A percentile compares a stretch with the other conserved stretches of the same genome.
phyloP scores from a whole-genome alignment of 2,888 invertebrate species.

The Tigriopus californicus region DNA sequence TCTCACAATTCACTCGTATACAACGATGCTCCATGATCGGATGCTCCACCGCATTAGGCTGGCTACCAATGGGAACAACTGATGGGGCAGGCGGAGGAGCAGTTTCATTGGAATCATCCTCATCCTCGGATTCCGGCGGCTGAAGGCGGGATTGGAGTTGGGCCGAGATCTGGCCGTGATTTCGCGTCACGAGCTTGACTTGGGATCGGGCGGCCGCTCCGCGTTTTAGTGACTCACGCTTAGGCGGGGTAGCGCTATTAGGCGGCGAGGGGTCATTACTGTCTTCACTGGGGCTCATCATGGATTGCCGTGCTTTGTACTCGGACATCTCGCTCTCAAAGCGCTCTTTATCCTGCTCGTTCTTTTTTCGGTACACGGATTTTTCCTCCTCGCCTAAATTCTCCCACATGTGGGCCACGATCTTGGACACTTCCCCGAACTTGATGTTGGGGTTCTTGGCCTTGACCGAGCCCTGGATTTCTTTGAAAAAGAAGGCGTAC shows the following conservation, averaged over 20 bases:
- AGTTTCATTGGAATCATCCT: background rate
- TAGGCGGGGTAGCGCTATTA: conserved; percentile 1
- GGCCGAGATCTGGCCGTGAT: background rate
- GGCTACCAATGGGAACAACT: too few species aligned
- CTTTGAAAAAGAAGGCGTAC: conserved; percentile 8
- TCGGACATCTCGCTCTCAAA: background rate
- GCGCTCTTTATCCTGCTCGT: background rate
- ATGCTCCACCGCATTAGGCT: too few species aligned
- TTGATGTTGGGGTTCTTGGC: background rate
- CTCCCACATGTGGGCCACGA: conserved; percentile 5
- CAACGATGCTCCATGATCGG: conserved; percentile 29
- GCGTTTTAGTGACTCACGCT: background rate
- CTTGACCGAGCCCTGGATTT: conserved; percentile 3
- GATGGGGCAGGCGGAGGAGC: background rate
- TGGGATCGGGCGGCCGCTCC: background rate
- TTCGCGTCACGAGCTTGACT: background rate
- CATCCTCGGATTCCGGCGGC: background rate
- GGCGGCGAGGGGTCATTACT: background rate
- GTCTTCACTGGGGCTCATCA: background rate
- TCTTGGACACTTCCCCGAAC: conserved; percentile 6
- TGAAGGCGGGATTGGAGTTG: background rate
- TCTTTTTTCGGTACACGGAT: background rate
- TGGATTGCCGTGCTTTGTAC: background rate
- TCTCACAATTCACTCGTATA: conserved; percentile 73
- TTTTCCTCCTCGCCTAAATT: conserved; percentile 1